Percentiles rank a stretch among this genome's conserved stretches.
Evolutionary conservation across 53 echinoderm and acorn worm species (phyloP).

Genomic region (Zoroaster sp.): DNA sequence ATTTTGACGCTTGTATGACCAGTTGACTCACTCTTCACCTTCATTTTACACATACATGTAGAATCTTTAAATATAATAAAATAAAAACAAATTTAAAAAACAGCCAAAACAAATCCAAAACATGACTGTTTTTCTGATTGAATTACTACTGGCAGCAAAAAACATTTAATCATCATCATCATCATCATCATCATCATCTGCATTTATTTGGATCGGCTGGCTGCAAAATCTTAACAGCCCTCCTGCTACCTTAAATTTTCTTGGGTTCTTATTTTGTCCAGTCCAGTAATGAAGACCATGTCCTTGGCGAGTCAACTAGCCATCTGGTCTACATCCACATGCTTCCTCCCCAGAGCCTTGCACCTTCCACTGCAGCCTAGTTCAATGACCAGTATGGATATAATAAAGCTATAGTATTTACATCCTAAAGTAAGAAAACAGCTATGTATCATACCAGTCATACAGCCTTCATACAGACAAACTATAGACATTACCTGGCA

Average conservation of each 20-base stretch:
- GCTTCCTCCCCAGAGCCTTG: background rate
- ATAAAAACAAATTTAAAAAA: no score
- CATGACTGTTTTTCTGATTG: background rate
- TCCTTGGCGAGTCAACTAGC: background rate
- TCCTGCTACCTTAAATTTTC: no score
- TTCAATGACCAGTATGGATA: slow-evolving; percentile 21
- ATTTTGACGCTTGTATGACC: no score
- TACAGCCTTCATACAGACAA: background rate
- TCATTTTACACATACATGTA: no score
- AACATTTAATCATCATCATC: background rate
- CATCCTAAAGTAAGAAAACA: background rate
- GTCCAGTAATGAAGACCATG: background rate
- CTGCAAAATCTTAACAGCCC: no score
- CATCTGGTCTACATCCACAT: background rate
- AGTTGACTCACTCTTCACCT: no score
- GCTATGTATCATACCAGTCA: no score
- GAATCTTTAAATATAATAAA: no score
- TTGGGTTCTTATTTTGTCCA: no score
- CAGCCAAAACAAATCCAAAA: no score
- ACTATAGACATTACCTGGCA: background rate
- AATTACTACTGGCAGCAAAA: background rate
- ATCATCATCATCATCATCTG: no score
- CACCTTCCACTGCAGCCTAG: background rate
- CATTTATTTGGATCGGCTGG: no score
- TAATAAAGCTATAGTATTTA: background rate